Evolutionary conservation across 2,888 invertebrate genomes (phyloP).

Genomic region (Eristalis intricaria): DNA sequence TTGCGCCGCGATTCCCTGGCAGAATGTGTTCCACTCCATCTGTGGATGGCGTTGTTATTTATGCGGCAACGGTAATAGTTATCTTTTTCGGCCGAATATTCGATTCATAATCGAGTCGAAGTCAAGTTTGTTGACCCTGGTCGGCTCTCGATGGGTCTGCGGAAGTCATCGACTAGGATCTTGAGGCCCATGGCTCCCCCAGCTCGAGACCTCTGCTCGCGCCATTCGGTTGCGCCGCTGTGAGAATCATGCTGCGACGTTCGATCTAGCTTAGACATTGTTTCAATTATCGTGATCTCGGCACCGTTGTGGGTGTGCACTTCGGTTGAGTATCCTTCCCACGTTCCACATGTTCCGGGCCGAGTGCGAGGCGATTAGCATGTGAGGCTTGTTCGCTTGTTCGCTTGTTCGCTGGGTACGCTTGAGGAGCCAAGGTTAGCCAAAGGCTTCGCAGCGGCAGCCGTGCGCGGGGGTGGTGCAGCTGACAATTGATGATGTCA

Average conservation of each 20-base stretch:
- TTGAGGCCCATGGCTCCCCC: not conserved
- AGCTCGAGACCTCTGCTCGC: not conserved
- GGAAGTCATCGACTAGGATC: slow-evolving; percentile 40
- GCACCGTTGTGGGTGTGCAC: slow-evolving; percentile 42
- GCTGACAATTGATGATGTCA: slow-evolving; percentile 63
- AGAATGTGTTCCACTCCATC: slow-evolving; percentile 19
- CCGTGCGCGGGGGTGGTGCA: slow-evolving; percentile 36
- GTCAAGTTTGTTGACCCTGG: slow-evolving; percentile 61
- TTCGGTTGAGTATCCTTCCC: slow-evolving; percentile 53
- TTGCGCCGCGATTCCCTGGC: slow-evolving; percentile 16
- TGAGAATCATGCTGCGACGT: slow-evolving; percentile 28
- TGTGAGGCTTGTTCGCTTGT: not conserved
- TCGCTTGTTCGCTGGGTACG: not conserved
- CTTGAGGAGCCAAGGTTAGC: slow-evolving; percentile 48
- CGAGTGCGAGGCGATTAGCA: slow-evolving; percentile 18
- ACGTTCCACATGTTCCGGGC: slow-evolving; percentile 45
- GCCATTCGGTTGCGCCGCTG: not conserved
- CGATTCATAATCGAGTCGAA: slow-evolving; percentile 3
- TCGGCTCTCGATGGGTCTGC: slow-evolving; percentile 7
- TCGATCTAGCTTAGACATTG: slow-evolving; percentile 48
- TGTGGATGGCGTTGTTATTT: slow-evolving; percentile 25
- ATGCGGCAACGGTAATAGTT: slow-evolving; percentile 23
- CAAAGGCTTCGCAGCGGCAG: slow-evolving; percentile 19
- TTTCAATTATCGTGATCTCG: slow-evolving; percentile 30
- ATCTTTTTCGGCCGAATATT: not conserved